phyloP scores from a whole-genome alignment of 2,888 invertebrate species.

The Campoletis raptor region DNA sequence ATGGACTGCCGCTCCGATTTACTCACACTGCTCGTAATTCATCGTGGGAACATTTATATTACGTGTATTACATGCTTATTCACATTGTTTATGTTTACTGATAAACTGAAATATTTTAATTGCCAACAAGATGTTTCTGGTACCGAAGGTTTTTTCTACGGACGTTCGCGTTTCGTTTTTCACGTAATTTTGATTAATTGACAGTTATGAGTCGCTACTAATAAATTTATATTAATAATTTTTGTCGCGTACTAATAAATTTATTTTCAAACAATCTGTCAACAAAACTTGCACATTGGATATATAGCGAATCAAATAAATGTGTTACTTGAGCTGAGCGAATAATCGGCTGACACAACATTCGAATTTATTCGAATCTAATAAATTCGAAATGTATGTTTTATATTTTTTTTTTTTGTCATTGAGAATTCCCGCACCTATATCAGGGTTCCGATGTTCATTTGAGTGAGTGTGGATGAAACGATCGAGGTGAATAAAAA shows the following conservation, averaged over 20 bases:
- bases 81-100: background rate
- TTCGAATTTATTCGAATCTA: conserved; percentile 31
- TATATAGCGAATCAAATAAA: background rate
- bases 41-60: conserved; percentile 1
- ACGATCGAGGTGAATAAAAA: conserved; percentile 15
- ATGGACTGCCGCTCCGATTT: background rate
- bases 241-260: background rate
- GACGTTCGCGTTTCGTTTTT: background rate
- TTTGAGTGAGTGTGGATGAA: conserved; percentile 9
- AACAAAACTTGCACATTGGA: background rate
- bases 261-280: background rate
- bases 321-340: background rate
- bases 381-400: conserved; percentile 1
- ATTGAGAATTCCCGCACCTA: background rate
- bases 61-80: background rate
- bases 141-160: background rate
- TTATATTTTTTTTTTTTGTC: background rate
- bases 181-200: background rate
- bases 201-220: background rate
- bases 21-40: background rate
- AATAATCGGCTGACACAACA: background rate
- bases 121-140: background rate
- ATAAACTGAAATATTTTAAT: background rate
- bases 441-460: background rate
- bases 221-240: background rate